phyloP scores from a whole-genome alignment of 2,797 vertebrate genomes.

The Peromyscus nudipes region DNA sequence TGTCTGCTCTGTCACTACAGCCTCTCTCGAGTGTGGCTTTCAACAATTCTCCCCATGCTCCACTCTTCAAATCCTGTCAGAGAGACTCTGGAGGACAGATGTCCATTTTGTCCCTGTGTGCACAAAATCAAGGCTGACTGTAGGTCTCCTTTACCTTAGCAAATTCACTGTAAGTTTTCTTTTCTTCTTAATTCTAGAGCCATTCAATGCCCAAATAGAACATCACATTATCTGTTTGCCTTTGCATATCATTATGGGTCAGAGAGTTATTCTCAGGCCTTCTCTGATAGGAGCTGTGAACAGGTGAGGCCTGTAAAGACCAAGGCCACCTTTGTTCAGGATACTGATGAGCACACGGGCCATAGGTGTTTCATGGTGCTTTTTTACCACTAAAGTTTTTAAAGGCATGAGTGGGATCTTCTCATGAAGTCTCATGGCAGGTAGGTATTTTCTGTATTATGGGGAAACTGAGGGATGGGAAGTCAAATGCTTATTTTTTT shows the following conservation, averaged over 20 bases:
- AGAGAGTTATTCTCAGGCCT: background rate
- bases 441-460: background rate
- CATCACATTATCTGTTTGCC: conserved; percentile 19
- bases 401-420: background rate
- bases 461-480: background rate
- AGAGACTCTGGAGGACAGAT: background rate
- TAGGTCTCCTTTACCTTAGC: background rate
- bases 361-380: background rate
- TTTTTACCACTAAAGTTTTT: background rate
- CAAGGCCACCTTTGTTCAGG: background rate
- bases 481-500: background rate
- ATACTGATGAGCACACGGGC: background rate
- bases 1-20: background rate
- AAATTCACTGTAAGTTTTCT: background rate
- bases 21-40: background rate
- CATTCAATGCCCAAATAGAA: conserved; percentile 1
- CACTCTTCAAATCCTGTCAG: background rate
- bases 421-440: background rate
- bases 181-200: conserved; percentile 45
- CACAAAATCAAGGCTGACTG: background rate
- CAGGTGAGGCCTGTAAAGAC: background rate
- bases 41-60: background rate
- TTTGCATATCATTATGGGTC: conserved; percentile 6
- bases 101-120: background rate
- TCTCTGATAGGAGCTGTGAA: conserved; percentile 20